phyloP scores from a whole-genome alignment of 1,140 invertebrate species.

The Drosophila pandora region DNA sequence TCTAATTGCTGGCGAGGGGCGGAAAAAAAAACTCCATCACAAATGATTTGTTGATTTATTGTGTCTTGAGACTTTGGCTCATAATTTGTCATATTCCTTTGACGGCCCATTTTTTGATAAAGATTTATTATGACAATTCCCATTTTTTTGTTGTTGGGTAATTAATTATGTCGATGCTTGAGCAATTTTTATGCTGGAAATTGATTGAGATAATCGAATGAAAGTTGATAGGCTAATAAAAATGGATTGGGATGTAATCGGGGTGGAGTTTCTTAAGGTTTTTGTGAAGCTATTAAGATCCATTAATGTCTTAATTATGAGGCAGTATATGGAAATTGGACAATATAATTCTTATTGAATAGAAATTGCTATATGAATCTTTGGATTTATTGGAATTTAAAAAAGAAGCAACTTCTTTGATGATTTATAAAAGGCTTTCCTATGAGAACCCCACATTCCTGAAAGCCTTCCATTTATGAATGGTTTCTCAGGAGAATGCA shows the following conservation, averaged over 20 bases:
- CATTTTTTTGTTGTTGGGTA: slow-evolving; percentile 51
- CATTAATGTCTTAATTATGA: slow-evolving; percentile 62
- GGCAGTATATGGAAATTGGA: slow-evolving; percentile 18
- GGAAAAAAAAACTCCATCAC: slow-evolving; percentile 27
- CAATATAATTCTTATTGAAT: background rate
- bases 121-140: slow-evolving; percentile 80
- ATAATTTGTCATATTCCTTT: slow-evolving; percentile 74
- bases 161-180: slow-evolving; percentile 55
- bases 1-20: slow-evolving; percentile 62
- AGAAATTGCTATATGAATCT: no score
- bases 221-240: slow-evolving; percentile 54
- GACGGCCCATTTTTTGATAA: slow-evolving; percentile 62
- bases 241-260: slow-evolving; percentile 13
- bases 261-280: slow-evolving; percentile 34
- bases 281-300: slow-evolving; percentile 37
- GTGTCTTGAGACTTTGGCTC: slow-evolving; percentile 45
- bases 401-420: slow-evolving; percentile 4
- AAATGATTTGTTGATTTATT: slow-evolving; percentile 79
- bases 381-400: background rate
- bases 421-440: slow-evolving; percentile 16
- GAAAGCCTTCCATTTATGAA: slow-evolving; percentile 26
- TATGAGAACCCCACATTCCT: slow-evolving; percentile 26
- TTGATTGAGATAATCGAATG: slow-evolving; percentile 70
- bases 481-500: slow-evolving; percentile 21
- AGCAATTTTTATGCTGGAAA: slow-evolving; percentile 54